A percentile compares a stretch with the other conserved stretches of the same genome.
These are phyloP conservation scores for Salarias fasciatus DNA, from an alignment of 2,797 vertebrate species.

Conservation along the genomic window DNA sequence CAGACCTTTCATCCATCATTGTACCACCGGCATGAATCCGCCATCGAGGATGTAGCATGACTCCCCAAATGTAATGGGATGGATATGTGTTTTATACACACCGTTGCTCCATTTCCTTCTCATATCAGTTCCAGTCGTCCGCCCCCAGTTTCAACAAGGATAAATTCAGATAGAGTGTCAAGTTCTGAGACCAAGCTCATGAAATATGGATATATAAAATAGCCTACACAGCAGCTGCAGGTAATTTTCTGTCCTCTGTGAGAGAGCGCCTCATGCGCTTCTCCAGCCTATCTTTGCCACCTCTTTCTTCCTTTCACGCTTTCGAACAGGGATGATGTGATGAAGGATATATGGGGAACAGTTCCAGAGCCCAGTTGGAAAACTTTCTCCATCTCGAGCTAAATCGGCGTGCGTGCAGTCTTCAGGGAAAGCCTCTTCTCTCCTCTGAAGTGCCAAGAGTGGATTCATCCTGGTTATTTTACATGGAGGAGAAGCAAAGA, in stretches of 20 bases:
- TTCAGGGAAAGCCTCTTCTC: constrained; percentile 24
- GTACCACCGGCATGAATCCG: constrained; percentile 3
- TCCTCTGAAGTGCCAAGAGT: constrained; percentile 26
- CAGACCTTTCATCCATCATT: no score
- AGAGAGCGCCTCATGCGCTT: constrained; percentile 54
- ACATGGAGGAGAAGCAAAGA: constrained; percentile 18
- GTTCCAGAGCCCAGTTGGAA: constrained; percentile 54
- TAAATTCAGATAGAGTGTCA: constrained; percentile 71
- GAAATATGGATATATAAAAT: constrained; percentile 74
- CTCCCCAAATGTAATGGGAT: constrained; percentile 32
- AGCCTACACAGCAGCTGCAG: constrained; percentile 65
- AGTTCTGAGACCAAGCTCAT: constrained; percentile 56
- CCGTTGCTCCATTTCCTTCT: constrained; percentile 38
- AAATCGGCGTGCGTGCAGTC: constrained; percentile 62
- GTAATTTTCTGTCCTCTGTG: constrained; percentile 63
- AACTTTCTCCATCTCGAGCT: constrained; percentile 53
- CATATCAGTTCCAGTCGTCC: constrained; percentile 51
- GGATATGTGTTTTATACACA: constrained; percentile 33
- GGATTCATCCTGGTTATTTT: constrained; percentile 32
- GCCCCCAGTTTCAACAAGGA: constrained; percentile 27
- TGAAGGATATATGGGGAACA: constrained; percentile 44
- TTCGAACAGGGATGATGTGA: constrained; percentile 54
- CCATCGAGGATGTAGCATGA: constrained; percentile 1
- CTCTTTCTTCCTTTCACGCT: constrained; percentile 54
- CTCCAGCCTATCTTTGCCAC: constrained; percentile 47